These are phyloP conservation scores for Semibalanus balanoides DNA, from an alignment of 1,140 invertebrate species.

Conservation along the genomic window DNA sequence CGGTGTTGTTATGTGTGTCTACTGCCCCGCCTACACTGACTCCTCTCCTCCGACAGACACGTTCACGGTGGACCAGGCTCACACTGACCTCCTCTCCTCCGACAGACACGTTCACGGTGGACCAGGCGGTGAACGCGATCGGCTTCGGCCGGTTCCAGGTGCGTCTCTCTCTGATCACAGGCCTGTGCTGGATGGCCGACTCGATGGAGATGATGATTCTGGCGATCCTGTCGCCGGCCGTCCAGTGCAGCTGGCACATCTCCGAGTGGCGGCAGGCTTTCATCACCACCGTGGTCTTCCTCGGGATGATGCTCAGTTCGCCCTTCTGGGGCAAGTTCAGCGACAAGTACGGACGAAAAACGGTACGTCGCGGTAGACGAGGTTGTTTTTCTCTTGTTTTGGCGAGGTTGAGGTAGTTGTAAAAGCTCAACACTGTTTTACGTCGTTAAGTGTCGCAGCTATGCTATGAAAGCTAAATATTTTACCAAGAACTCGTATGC, in stretches of 20 bases:
- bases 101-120: conserved; percentile 81
- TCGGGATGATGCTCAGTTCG: conserved; percentile 86
- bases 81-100: too few species aligned
- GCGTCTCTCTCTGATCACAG: conserved; percentile 69
- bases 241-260: conserved; percentile 89
- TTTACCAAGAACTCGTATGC: too few species aligned
- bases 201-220: conserved; percentile 98
- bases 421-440: too few species aligned
- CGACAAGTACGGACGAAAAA: conserved; percentile 82
- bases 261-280: conserved; percentile 59
- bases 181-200: conserved; percentile 90
- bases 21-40: too few species aligned
- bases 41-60: too few species aligned
- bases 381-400: too few species aligned
- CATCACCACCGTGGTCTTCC: conserved; percentile 46
- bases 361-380: conserved; percentile 42
- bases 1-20: too few species aligned
- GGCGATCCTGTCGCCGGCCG: conserved; percentile 76
- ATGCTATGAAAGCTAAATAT: too few species aligned
- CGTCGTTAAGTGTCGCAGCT: too few species aligned
- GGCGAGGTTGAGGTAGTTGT: too few species aligned
- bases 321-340: conserved; percentile 91
- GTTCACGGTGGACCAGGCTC: too few species aligned
- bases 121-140: conserved; percentile 85
- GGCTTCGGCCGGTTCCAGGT: conserved; percentile 95